Evolutionary conservation across 2,113 vertebrate species (phyloP).

Genomic region (Xenus cinereus): DNA sequence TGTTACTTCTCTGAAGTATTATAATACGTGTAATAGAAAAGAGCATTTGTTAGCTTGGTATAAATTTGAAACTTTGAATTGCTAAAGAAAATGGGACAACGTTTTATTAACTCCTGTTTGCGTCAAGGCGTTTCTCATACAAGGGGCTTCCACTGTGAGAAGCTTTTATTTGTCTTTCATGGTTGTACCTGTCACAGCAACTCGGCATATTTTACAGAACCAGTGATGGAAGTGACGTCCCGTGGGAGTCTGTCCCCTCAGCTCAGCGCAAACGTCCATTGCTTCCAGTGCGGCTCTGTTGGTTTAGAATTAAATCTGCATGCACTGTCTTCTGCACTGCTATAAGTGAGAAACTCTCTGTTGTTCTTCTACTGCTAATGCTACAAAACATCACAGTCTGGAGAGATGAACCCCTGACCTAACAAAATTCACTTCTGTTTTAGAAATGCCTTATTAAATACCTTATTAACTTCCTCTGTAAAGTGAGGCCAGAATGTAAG

Average conservation of each 20-base stretch:
- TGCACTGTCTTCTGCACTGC: not conserved
- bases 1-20: not conserved
- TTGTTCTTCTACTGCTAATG: not conserved
- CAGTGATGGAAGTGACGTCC: not conserved
- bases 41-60: not conserved
- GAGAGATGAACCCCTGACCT: no score
- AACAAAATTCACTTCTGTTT: not conserved
- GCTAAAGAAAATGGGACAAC: not conserved
- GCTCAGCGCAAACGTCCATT: not conserved
- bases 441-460: not conserved
- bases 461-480: not conserved
- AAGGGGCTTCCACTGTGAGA: not conserved
- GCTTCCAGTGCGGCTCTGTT: not conserved
- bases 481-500: not conserved
- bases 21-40: fast-evolving
- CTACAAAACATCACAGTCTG: fast-evolving
- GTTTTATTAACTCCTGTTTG: not conserved
- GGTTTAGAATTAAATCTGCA: not conserved
- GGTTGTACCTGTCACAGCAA: not conserved
- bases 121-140: not conserved
- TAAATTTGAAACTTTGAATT: not conserved
- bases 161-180: not conserved
- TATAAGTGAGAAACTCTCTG: fast-evolving
- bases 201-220: not conserved
- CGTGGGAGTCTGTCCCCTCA: not conserved